Evolutionary conservation across 2,113 vertebrate genomes (phyloP), one percentile per base, ranked within the genome.

Genomic region (Sinocyclocheilus anophthalmus): DNA sequence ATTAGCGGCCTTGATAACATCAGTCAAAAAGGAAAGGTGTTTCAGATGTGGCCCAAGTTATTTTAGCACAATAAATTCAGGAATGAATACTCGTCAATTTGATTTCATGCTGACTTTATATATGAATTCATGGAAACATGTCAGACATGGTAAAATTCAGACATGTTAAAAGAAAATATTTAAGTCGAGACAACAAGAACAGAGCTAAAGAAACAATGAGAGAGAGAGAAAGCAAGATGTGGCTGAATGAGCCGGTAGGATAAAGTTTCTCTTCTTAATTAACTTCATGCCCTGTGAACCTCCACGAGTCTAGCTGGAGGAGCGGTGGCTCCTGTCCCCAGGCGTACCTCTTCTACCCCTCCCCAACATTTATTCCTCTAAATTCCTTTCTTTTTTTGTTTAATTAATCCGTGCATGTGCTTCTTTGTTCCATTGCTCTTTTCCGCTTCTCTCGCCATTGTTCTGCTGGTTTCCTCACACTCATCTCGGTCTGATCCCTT

Each of bases 211-310:
- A 5, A 4, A 18, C 53, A 55, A 55, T 5, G 14, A 55, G 53
- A 57, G 5, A 6, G 26, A 7, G 26, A 77, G 14, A 78, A 18
- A 57, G 9, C 5, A 10, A n/a, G 26, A 55, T 33, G 30, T 78
- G 76, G 53, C 30, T 57, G 20, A 78, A 59, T 2, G 37, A 57
- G 53, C 16, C 18, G 13, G 53, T 37, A 78, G 30, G 24, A 78
- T 78, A 59, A 78, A 78, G 76, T 78, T 78, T 78, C 76, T 78
- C 53, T 78, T 78, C 78, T 26, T 81, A 81, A 81, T 81, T 65
- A 81, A 65, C 57, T 42, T 81, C 59, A 81, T 65, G 37, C 57
- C 78, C 57, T 81, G 33, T 81, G 57, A 65, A 78, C 50, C 76
- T 59, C 30, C 53, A 20, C 8, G 50, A 77, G 76, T 39, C 7